Evolutionary conservation across 2,888 invertebrate species (phyloP), one percentile per base, ranked within the genome.

Genomic region (Eupsilia transversa): DNA sequence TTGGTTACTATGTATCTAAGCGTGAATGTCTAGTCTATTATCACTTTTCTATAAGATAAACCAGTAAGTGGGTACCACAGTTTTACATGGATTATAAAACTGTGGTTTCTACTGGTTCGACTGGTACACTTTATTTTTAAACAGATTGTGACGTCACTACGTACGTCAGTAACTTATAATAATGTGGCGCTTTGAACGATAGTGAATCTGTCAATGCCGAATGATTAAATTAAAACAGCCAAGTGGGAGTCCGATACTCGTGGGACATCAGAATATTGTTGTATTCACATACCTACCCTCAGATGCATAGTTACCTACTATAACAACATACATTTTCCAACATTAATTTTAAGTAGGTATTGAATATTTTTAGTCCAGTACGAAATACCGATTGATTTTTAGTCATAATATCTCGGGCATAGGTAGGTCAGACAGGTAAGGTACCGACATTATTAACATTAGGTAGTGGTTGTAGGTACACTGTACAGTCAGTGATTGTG

Each of bases 211-310:
- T n/a, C n/a, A n/a, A n/a, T n/a, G n/a, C n/a, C n/a, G n/a, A n/a
- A n/a, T n/a, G n/a, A n/a, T n/a, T n/a, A n/a, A n/a, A n/a, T n/a
- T n/a, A n/a, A n/a, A n/a, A n/a, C n/a, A n/a, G n/a, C n/a, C n/a
- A 38, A 35, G 35, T 30, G 5, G 52, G 35, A 59, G 17, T 35
- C 30, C 4, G 33, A 59, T 33, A 46, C 27, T 59, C 9, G 57
- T 56, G 33, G 9, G 17, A 49, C 23, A 46, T 49, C 75, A 41
- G 27, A 74, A 35, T 43, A 41, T 73, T n/a, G 6, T 30, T 69
- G 30, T 27, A 12, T 17, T 3, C 12, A 35, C 2, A 30, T 30
- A 6, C 3, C 9, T 17, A 30, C 7, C n/a, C n/a, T n/a, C n/a
- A 14, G 27, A 68, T 64, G n/a, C n/a, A 30, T 35, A n/a, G 0